A percentile compares a stretch with the other conserved stretches of the same genome.
Evolutionary conservation across 53 echinoderm and acorn worm species (phyloP).

Genomic region (Astropecten irregularis): DNA sequence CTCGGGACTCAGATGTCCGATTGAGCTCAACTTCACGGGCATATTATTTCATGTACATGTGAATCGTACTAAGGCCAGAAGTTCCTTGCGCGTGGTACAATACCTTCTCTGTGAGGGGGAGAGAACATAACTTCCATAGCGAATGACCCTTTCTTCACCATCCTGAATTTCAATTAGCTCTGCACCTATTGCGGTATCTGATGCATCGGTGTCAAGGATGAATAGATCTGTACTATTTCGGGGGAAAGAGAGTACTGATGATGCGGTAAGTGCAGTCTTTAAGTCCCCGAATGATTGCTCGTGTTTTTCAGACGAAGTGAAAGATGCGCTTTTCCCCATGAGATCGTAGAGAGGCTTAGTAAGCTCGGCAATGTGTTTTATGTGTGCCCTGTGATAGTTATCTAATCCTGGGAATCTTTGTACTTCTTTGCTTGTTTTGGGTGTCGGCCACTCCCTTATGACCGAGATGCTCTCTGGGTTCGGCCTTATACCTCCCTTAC

Average conservation of each 20-base stretch:
- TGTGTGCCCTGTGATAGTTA: constrained; percentile 45
- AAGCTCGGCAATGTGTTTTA: not conserved
- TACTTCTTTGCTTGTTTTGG: not conserved
- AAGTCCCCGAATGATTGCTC: constrained; percentile 6
- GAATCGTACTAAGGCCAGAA: constrained; percentile 45
- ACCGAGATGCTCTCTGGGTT: constrained; percentile 1
- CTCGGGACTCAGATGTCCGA: too few species aligned
- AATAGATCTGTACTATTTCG: not conserved
- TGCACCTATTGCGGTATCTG: constrained; percentile 35
- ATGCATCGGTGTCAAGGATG: constrained; percentile 19
- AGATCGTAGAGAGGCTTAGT: constrained; percentile 8
- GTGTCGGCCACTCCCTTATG: constrained; percentile 20
- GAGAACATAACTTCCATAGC: constrained; percentile 25
- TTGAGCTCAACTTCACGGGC: too few species aligned
- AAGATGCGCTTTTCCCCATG: not conserved
- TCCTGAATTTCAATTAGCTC: constrained; percentile 28
- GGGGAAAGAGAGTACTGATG: constrained; percentile 13
- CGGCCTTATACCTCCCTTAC: not conserved
- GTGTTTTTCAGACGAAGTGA: constrained; percentile 20
- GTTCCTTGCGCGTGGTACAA: constrained; percentile 41
- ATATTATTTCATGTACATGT: too few species aligned
- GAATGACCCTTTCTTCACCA: constrained; percentile 14
- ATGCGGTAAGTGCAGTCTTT: not conserved
- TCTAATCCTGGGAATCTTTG: constrained; percentile 2
- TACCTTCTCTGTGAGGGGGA: constrained; percentile 29